phyloP scores from a whole-genome alignment of 1,140 invertebrate species.

The Spodoptera litura region DNA sequence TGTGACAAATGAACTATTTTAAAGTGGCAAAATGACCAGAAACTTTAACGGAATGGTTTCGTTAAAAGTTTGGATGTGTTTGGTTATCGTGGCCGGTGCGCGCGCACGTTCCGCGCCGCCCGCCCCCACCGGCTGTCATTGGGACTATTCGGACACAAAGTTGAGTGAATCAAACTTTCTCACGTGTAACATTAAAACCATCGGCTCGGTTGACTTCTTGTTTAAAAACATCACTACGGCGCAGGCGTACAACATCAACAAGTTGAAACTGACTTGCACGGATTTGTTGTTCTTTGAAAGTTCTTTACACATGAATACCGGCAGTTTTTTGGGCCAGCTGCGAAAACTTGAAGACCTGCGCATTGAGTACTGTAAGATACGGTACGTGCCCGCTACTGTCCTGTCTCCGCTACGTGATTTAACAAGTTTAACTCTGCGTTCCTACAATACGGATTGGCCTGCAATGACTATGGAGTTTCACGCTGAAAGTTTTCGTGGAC shows the following conservation, averaged over 20 bases:
- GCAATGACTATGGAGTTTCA: slow-evolving; percentile 92
- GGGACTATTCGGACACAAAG: slow-evolving; percentile 87
- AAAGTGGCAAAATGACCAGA: slow-evolving; percentile 75
- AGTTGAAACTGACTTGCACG: slow-evolving; percentile 91
- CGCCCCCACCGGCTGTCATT: slow-evolving; percentile 89
- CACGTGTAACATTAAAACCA: slow-evolving; percentile 90
- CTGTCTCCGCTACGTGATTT: slow-evolving; percentile 90
- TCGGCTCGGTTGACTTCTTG: slow-evolving; percentile 89
- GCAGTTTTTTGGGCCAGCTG: slow-evolving; percentile 88
- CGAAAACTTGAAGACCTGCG: slow-evolving; percentile 88
- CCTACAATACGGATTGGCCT: slow-evolving; percentile 93
- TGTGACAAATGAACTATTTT: slow-evolving; percentile 81
- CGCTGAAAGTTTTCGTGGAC: slow-evolving; percentile 90
- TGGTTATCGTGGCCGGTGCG: slow-evolving; percentile 77
- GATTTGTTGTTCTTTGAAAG: slow-evolving; percentile 93
- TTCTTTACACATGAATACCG: slow-evolving; percentile 88
- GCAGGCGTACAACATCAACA: slow-evolving; percentile 89
- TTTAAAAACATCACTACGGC: slow-evolving; percentile 90
- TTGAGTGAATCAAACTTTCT: slow-evolving; percentile 87
- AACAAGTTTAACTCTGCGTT: slow-evolving; percentile 90
- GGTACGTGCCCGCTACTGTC: slow-evolving; percentile 90
- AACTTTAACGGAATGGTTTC: slow-evolving; percentile 83
- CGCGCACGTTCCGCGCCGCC: slow-evolving; percentile 83
- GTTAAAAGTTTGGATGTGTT: slow-evolving; percentile 85
- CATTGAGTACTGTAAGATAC: slow-evolving; percentile 93